Evolutionary conservation across 2,113 vertebrate species (phyloP), one percentile per base, ranked within the genome.

Genomic region (Lanius ludovicianus): DNA sequence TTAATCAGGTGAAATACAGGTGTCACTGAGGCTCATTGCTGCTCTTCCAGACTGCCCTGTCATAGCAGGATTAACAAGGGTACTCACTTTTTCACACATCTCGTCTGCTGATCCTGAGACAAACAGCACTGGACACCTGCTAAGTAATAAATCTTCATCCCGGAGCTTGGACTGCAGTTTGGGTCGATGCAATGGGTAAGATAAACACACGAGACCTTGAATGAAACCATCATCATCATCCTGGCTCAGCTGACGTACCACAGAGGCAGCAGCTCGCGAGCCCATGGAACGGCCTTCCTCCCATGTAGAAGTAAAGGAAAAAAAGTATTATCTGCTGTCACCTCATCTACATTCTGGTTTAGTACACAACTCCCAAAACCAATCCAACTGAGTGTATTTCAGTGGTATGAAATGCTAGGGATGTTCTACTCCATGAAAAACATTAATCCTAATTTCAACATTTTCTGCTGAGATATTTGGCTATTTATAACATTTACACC

Each of bases 211-310:
- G 20, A 99, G 97, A 18, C 99, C 99, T 83, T 91, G 98, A 90
- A 99, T 88, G 68, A 98, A 97, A 35, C 82, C 97, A 67, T 98
- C 98, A 74, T 98, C 71, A 12, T 92, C 96, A 31, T 96, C 97
- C 75, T 97, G 96, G 70, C 96, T 97, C 64, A 97, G 96, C 37
- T 97, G 97, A 70, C 80, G 84, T 85, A 97, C 95, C 44, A 99
- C 90, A 84, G 98, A 98, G 47, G 98, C 98, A 83, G 99, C 99
- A 65, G 98, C 99, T 91, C 99, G 98, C 62, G 99, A 98, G 53
- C 99, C 99, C 99, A 99, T 99, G 15, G 99, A 99, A 89, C 99
- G 98, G 78, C 99, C 99, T 99, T 97, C 56, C 30, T 89, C 81
- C 69, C 73, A 87, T 18, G 39, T 10, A 41, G 62, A 95, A 93